Evolutionary conservation across 2,888 invertebrate genomes (phyloP).

Genomic region (Phalera bucephala): DNA sequence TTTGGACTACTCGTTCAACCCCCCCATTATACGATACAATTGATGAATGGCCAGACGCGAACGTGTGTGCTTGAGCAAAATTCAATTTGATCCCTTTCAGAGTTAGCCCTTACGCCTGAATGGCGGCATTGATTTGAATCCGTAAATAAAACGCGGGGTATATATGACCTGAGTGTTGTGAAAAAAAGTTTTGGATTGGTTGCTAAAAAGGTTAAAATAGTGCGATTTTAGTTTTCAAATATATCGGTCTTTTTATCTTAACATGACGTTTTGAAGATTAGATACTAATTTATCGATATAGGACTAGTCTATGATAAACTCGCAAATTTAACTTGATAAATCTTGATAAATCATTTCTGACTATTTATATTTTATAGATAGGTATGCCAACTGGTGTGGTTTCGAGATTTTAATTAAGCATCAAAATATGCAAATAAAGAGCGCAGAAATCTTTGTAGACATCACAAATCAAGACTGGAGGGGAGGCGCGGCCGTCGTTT

Average conservation of each 20-base stretch:
- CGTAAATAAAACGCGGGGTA: conserved; percentile 55
- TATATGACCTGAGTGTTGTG: conserved; percentile 6
- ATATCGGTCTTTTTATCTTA: too few species aligned
- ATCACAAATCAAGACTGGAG: conserved; percentile 69
- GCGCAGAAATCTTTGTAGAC: conserved; percentile 65
- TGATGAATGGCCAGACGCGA: conserved; percentile 72
- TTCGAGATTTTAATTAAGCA: conserved; percentile 52
- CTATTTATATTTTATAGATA: too few species aligned
- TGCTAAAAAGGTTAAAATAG: too few species aligned
- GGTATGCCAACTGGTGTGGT: too few species aligned
- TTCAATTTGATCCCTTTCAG: conserved; percentile 76
- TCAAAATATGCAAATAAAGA: conserved; percentile 69
- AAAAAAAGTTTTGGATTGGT: too few species aligned
- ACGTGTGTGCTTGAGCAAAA: conserved; percentile 70
- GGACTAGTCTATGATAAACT: too few species aligned
- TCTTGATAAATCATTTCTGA: too few species aligned
- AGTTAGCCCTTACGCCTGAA: conserved; percentile 67
- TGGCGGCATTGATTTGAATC: conserved; percentile 71
- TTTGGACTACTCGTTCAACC: conserved; percentile 63
- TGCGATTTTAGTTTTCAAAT: too few species aligned
- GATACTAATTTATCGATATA: too few species aligned
- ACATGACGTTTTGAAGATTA: too few species aligned
- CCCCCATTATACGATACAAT: conserved; percentile 68
- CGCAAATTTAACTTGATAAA: too few species aligned
- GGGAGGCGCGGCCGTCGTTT: conserved; percentile 64